Evolutionary conservation across 37 sponge, comb jelly and placozoan genomes (phyloP), one percentile per base, ranked within the genome.

Genomic region (Beroe forskalii): DNA sequence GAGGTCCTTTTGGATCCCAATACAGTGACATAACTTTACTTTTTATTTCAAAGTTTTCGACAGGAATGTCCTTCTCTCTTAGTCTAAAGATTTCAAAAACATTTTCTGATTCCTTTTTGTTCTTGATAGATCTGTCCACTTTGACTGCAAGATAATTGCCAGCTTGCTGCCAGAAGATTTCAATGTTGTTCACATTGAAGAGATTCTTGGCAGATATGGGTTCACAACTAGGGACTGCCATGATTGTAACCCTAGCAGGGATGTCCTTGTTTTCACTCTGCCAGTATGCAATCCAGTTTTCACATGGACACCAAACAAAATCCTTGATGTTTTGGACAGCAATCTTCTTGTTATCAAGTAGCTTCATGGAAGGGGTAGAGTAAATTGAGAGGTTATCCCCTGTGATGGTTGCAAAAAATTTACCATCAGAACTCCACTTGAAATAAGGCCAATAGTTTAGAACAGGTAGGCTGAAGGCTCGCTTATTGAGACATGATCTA

Each of bases 41-140:
- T 95, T 95, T 95, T 32, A 96, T 92, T 61, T 99, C 99, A 55
- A 99, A 92, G 89, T 95, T 94, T 62, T 96, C 96, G 25, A 99
- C 99, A 22, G 99, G 99, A 63, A 99, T 95, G 20, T 93, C 92
- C 55, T 92, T 72, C 72, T 96, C 95, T 39, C 95, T 66, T 75
- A 96, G 89, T 33, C 94, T 93, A 83, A 99, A 99, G 17, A 99
- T 93, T 76, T 99, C 99, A 90, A 99, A 93, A 30, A 92, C 95
- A 91, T 89, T 91, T 43, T 75, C 89, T 19, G 93, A 62, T 86
- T 94, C 92, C 96, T 97, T 97, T 76, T 92, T 97, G 92, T 91
- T 94, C 76, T 97, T 97, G 60, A 90, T 95, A 19, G 91, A 76
- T 80, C 91, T 92, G 90, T 95, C 93, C 30, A 97, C 96, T 48